Evolutionary conservation across 1,140 invertebrate genomes (phyloP), one percentile per base, ranked within the genome.

Genomic region (Schlechtendalia chinensis): DNA sequence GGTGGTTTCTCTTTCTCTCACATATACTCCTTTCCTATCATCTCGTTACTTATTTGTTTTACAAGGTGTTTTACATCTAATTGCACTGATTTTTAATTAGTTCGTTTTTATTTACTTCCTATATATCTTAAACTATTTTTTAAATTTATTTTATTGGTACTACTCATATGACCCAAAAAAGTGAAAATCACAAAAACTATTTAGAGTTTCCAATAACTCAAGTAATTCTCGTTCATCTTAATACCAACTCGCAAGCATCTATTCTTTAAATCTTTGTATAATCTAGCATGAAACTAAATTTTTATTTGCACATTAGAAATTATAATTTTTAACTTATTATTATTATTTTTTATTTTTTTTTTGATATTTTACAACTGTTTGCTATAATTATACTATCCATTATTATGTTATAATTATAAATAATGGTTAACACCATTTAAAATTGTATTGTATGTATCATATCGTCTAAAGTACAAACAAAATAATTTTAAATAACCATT

Each of bases 1-100:
- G 75, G 56, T 77, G 74, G 58, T 79, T 79, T 79, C 75, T 79
- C 75, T 77, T 59, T 59, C 56, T 77, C 75, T 79, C 39, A 47
- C 22, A 27, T 63, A 61, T 19, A 58, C 32, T 59, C 56, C 50
- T n/a, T 45, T 59, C 22, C 54, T 59, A 16, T 39, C 3, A 16
- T 45, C 27, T 50, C 17, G 11, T 56, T 45, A 58, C 56, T 17
- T 53, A 59, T 77, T 77, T 69, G 65, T 79, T 79, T 58, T 45
- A 63, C 56, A 79, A 79, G 58, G 32, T 45, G 45, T 79, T 24
- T 63, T 63, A 63, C 56, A 77, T 61, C 22, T 63, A 17, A 77
- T 59, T 75, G 22, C 16, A 61, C 74, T 79, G 24, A 63, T 50
- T 59, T 56, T 58, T 59, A 39, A 75, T 75, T 58, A 24, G 61